Conservation (phyloP, 2,113 vertebrate genomes). For the Oreochromis tanganicae region DNA sequence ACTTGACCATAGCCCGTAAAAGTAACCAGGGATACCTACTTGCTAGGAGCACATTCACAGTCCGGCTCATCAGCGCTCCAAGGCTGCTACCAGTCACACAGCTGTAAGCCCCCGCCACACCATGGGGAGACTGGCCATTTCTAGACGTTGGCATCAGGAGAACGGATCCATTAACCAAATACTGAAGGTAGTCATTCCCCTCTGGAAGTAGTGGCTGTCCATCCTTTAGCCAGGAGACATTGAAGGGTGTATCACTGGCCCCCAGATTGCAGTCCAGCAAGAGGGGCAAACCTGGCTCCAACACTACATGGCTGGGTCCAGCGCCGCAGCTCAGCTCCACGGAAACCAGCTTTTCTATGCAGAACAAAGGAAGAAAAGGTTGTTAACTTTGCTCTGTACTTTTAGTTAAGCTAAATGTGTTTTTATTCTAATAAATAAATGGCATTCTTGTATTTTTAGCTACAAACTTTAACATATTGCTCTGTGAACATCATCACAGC, state of each 20-base stretch:
- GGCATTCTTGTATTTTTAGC: not conserved
- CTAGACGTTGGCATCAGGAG: constrained; percentile 61
- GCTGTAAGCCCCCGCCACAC: constrained; percentile 83
- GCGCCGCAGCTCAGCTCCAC: constrained; percentile 87
- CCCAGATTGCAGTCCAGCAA: constrained; percentile 84
- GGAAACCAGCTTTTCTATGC: constrained; percentile 76
- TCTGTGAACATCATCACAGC: not conserved
- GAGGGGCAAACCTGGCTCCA: constrained; percentile 77
- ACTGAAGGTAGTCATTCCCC: constrained; percentile 64
- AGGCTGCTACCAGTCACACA: constrained; percentile 79
- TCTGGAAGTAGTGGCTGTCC: constrained; percentile 67
- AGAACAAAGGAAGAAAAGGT: not conserved
- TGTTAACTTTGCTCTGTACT: not conserved
- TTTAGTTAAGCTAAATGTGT: not conserved
- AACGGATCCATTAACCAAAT: constrained; percentile 84
- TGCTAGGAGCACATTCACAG: constrained; percentile 78
- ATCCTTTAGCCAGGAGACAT: constrained; percentile 85
- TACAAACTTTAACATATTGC: not conserved
- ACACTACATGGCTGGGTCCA: constrained; percentile 80
- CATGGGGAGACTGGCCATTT: constrained; percentile 37
- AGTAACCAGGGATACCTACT: constrained; percentile 73
- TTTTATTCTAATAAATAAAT: not conserved
- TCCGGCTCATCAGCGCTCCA: constrained; percentile 85
- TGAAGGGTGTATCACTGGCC: constrained; percentile 69
- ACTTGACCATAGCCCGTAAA: not conserved